Percentiles rank a stretch among this genome's conserved stretches.
Evolutionary conservation across 1,140 invertebrate species (phyloP).

Genomic region (Papilio xuthus): DNA sequence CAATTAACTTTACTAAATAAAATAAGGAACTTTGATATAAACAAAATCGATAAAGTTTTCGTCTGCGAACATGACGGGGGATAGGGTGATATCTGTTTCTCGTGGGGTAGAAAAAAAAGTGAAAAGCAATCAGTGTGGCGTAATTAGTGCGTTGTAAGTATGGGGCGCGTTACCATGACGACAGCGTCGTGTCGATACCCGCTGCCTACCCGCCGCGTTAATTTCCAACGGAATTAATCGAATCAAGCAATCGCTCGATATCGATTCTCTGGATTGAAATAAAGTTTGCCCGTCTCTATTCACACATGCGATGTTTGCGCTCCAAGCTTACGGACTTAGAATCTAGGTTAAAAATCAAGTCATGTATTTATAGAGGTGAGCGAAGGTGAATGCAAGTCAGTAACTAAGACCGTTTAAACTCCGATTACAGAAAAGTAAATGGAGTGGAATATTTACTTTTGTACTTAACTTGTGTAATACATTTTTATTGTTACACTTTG

Average conservation of each 20-base stretch:
- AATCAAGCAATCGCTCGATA: conserved; percentile 69
- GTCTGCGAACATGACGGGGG: conserved; percentile 57
- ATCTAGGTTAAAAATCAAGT: conserved; percentile 39
- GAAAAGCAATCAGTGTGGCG: conserved; percentile 81
- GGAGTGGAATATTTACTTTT: conserved; percentile 1
- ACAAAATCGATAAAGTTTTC: conserved; percentile 61
- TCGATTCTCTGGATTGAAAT: conserved; percentile 67
- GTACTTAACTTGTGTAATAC: background rate
- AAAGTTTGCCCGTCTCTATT: conserved; percentile 44
- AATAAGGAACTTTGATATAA: background rate
- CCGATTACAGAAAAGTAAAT: conserved; percentile 13
- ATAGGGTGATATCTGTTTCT: conserved; percentile 77
- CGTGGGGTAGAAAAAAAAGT: conserved; percentile 79
- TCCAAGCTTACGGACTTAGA: conserved; percentile 40
- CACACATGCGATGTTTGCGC: conserved; percentile 38
- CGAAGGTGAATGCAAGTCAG: conserved; percentile 33
- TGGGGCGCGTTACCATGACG: conserved; percentile 77
- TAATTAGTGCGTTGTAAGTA: conserved; percentile 80
- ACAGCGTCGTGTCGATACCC: conserved; percentile 73
- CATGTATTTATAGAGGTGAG: conserved; percentile 39
- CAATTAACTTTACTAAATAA: background rate
- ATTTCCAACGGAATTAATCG: conserved; percentile 79
- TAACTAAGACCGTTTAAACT: conserved; percentile 27
- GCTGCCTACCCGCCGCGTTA: conserved; percentile 75
- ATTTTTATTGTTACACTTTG: background rate